phyloP scores from a whole-genome alignment of 2,113 vertebrate species.

The Microcebus tavaratra region DNA sequence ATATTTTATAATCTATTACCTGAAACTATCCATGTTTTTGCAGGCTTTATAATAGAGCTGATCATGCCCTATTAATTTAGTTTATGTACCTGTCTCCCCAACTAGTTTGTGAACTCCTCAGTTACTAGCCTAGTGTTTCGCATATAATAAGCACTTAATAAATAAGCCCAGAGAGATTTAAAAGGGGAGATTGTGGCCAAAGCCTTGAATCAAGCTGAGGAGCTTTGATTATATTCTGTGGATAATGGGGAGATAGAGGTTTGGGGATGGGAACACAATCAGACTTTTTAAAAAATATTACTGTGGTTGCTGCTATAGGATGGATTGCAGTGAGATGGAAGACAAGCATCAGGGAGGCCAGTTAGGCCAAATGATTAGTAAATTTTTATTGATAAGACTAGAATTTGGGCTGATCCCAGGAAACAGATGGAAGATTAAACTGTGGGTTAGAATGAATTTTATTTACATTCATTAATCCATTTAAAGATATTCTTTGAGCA shows the following conservation, averaged over 20 bases:
- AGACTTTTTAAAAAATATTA: not conserved
- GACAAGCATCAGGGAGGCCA: not conserved
- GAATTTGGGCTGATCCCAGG: constrained; percentile 25
- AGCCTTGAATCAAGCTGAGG: constrained; percentile 14
- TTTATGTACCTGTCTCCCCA: not conserved
- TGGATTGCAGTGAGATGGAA: constrained; percentile 19
- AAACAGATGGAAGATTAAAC: constrained; percentile 29
- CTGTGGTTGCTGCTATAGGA: not conserved
- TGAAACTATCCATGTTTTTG: constrained; percentile 1
- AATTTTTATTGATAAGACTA: constrained; percentile 13
- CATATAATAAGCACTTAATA: constrained; percentile 10
- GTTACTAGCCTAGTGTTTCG: constrained; percentile 18
- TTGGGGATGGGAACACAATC: not conserved
- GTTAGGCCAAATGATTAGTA: not conserved
- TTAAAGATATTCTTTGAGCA: constrained; percentile 22
- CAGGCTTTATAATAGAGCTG: constrained; percentile 16
- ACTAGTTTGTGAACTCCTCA: not conserved
- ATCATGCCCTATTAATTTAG: not conserved
- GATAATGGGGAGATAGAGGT: not conserved
- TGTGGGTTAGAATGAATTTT: not conserved
- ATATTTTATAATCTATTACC: not conserved
- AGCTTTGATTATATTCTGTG: constrained; percentile 10
- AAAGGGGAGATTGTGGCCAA: not conserved
- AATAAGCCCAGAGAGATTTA: not conserved
- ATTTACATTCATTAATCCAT: constrained; percentile 19